phyloP scores from a whole-genome alignment of 2,113 vertebrate species.

The Holacanthus passer region DNA sequence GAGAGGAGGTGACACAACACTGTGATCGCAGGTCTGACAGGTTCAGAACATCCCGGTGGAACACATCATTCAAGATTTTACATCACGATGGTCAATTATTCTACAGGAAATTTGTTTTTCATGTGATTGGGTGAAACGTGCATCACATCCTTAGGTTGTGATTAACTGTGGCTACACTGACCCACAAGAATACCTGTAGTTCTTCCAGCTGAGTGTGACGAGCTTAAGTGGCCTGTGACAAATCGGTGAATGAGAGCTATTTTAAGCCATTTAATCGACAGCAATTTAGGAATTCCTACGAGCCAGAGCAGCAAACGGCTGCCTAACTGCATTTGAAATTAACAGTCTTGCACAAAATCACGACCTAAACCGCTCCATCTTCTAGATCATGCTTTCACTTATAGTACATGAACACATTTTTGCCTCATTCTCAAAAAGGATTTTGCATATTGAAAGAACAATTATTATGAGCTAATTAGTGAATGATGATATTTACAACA shows the following conservation, averaged over 20 bases:
- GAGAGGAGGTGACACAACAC: conserved; percentile 32
- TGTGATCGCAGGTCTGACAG: conserved; percentile 48
- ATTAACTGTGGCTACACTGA: neutral
- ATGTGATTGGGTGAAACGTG: neutral
- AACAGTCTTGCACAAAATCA: conserved; percentile 4
- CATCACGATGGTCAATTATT: neutral
- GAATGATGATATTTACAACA: neutral
- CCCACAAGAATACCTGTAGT: conserved; percentile 6
- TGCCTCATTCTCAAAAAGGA: neutral
- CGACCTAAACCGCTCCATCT: neutral
- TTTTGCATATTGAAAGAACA: neutral
- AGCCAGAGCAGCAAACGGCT: conserved; percentile 4
- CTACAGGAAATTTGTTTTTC: neutral
- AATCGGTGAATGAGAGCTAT: conserved; percentile 47
- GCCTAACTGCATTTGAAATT: conserved; percentile 11
- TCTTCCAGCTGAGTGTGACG: conserved; percentile 30
- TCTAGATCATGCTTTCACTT: neutral
- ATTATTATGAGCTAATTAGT: neutral
- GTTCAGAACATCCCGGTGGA: conserved; percentile 5
- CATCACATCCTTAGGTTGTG: neutral
- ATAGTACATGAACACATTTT: neutral
- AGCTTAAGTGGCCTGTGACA: conserved; percentile 24
- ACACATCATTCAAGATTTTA: neutral
- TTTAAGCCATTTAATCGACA: conserved; percentile 19
- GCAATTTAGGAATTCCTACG: conserved; percentile 37